Evolutionary conservation across 2,888 invertebrate species (phyloP), one percentile per base, ranked within the genome.

Genomic region (Callosobruchus maculatus): DNA sequence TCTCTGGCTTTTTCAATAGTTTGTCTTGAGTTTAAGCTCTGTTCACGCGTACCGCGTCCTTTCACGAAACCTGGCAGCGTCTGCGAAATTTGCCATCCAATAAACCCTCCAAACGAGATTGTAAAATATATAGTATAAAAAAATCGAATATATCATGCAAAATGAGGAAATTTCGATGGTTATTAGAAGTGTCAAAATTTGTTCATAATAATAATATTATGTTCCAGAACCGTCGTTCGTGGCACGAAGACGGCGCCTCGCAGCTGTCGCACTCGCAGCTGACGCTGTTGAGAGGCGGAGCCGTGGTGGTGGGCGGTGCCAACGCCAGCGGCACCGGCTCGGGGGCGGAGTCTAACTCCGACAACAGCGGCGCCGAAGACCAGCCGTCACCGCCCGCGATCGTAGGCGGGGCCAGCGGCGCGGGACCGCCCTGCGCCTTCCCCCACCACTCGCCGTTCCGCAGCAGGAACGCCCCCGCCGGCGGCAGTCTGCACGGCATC

Each of bases 341-440:
- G 87, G 87, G 0, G 87, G 86, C 0, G 89, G 90, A 81, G 94
- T 94, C 0, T 93, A 95, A 95, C 85, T 95, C 95, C 0, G 95
- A 95, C 75, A 94, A 92, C 71, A 95, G 95, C 77, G 89, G 89
- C 81, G 94, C 92, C 76, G 49, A 49, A 49, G 49, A 49, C 30
- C 30, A 30, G 9, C 9, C 30, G 18, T 18, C 49, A 18, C 20
- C 31, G 49, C 18, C 66, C n/a, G 70, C 18, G 49, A 20, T 20
- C 31, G 67, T 71, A 68, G 73, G 3, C 30, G 49, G 49, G 9
- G 49, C 13, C 49, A 68, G 49, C 1, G 4, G 4, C 13, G 7
- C 68, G 21, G 9, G 13, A 9, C n/a, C n/a, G 18, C 21, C 22
- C 5, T n/a, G n/a, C n/a, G 3, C 20, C 0, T 68, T 49, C 9